Percentiles rank a stretch among this genome's conserved stretches.
Conservation (phyloP, 2,797 vertebrate species). For the Characodon lateralis region DNA sequence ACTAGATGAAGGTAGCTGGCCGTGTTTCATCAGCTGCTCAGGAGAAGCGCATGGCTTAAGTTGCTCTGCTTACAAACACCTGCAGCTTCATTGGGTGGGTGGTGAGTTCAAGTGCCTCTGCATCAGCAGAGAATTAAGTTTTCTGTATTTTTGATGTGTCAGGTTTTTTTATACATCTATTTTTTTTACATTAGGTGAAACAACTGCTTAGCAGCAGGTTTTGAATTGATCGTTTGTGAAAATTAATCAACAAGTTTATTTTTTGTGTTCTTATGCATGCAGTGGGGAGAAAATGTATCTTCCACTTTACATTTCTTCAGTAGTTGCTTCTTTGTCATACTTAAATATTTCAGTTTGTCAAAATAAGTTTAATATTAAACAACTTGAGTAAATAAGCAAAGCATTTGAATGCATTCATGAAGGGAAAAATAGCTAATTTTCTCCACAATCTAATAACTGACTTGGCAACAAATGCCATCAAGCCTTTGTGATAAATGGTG, state of each 20-base stretch:
- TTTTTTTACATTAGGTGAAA: background rate
- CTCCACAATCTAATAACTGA: no score
- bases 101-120: slow-evolving; percentile 16
- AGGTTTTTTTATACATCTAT: background rate
- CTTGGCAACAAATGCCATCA: no score
- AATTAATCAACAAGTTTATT: no score
- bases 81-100: slow-evolving; percentile 69
- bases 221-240: background rate
- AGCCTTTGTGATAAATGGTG: no score
- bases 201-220: background rate
- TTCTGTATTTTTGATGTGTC: slow-evolving; percentile 13
- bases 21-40: slow-evolving; percentile 78
- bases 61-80: slow-evolving; percentile 72
- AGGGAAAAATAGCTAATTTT: no score
- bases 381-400: no score
- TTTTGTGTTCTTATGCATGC: no score
- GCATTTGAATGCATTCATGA: no score
- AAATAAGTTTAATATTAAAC: no score
- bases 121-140: slow-evolving; percentile 17
- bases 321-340: no score
- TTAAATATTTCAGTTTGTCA: no score
- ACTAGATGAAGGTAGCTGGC: slow-evolving; percentile 57
- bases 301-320: background rate
- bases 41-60: slow-evolving; percentile 51
- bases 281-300: background rate